Evolutionary conservation across 2,888 invertebrate genomes (phyloP).

Genomic region (Andricus curvator): DNA sequence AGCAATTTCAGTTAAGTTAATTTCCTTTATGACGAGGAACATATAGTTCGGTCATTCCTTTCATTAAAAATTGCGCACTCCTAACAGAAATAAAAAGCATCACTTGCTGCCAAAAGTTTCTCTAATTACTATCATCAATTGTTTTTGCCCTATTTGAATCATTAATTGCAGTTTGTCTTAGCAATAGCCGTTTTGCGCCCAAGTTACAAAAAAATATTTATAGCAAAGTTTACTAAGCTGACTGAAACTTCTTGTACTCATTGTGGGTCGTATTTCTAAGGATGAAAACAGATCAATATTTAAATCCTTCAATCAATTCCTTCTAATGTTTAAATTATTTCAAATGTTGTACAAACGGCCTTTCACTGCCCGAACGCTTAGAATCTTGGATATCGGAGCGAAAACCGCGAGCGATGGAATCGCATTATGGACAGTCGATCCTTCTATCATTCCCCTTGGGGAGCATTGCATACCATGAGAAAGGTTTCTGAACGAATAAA

Average conservation of each 20-base stretch:
- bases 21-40: conserved; percentile 2
- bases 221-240: not conserved
- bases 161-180: not conserved
- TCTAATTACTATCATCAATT: not conserved
- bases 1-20: conserved; percentile 17
- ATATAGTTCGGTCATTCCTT: not conserved
- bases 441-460: conserved; percentile 30
- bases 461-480: conserved; percentile 20
- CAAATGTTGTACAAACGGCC: not conserved
- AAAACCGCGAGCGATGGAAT: conserved; percentile 21
- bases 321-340: too few species aligned
- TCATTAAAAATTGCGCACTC: not conserved
- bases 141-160: not conserved
- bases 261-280: too few species aligned
- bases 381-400: not conserved
- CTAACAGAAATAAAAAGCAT: not conserved
- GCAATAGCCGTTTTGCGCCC: not conserved
- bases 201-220: not conserved
- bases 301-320: too few species aligned
- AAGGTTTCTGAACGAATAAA: conserved; percentile 33
- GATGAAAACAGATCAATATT: too few species aligned
- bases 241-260: too few species aligned
- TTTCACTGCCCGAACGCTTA: not conserved
- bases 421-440: conserved; percentile 30
- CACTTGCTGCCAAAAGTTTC: not conserved